phyloP scores from a whole-genome alignment of 2,113 vertebrate genomes.

The Crotalus tigris region DNA sequence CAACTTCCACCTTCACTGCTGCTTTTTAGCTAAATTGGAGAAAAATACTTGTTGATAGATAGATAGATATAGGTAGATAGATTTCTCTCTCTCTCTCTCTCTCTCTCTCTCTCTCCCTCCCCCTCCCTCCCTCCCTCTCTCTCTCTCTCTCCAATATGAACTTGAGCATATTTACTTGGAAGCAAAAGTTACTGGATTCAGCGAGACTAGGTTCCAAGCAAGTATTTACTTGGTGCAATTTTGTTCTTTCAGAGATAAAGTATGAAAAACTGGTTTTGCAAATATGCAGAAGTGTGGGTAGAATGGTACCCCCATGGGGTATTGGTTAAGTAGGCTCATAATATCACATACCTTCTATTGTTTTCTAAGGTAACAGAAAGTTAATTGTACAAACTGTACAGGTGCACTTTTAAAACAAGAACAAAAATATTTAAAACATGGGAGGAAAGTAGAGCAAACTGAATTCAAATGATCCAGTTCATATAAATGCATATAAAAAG shows the following conservation, averaged over 20 bases:
- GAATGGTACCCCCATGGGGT: not conserved
- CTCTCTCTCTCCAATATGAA: no score
- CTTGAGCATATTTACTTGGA: no score
- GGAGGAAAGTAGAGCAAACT: not conserved
- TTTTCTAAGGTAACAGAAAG: not conserved
- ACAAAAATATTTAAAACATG: not conserved
- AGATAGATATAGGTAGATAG: not conserved
- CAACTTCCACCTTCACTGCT: not conserved
- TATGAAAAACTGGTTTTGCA: not conserved
- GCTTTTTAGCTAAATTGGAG: not conserved
- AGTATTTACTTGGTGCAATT: not conserved
- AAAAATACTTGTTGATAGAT: not conserved
- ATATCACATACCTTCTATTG: not conserved
- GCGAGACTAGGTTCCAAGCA: not conserved
- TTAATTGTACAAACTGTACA: not conserved
- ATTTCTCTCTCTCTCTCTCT: not conserved
- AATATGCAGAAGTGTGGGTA: not conserved
- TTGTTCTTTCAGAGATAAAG: not conserved
- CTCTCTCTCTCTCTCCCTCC: not conserved
- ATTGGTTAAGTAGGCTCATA: not conserved
- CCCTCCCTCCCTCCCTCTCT: no score
- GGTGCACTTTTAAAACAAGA: not conserved
- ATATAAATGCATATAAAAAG: not conserved
- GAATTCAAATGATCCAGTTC: not conserved
- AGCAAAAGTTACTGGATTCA: not conserved